Evolutionary conservation across 1,140 invertebrate species (phyloP).

Genomic region (Cherax quadricarinatus): DNA sequence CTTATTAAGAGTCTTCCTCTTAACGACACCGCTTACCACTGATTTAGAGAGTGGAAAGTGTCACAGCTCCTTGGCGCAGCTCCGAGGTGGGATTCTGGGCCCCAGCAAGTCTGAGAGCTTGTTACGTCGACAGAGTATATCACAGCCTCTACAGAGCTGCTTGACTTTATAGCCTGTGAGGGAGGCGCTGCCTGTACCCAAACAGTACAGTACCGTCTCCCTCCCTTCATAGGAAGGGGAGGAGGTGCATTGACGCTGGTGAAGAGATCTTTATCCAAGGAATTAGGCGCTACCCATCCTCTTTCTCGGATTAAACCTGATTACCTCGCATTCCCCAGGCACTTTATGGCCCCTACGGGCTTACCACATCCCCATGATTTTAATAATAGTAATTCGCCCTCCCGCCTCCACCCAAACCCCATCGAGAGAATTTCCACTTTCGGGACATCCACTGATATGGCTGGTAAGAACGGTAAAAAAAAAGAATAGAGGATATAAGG

Average conservation of each 20-base stretch:
- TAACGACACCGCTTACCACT: not conserved
- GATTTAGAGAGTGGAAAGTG: not conserved
- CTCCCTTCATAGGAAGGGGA: not conserved
- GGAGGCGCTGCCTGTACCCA: not conserved
- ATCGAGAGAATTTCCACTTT: not conserved
- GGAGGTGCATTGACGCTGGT: not conserved
- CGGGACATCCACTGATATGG: not conserved
- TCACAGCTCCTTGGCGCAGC: not conserved
- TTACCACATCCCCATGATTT: no score
- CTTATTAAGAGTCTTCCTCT: not conserved
- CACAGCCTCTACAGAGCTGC: not conserved
- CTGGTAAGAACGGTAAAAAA: not conserved
- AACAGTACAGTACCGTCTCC: not conserved
- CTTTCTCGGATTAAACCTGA: no score
- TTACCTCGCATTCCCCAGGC: no score
- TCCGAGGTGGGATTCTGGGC: not conserved
- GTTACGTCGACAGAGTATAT: not conserved
- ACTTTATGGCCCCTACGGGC: no score
- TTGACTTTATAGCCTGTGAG: slow-evolving; percentile 7
- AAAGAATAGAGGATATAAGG: not conserved
- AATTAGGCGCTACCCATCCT: no score
- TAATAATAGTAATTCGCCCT: not conserved
- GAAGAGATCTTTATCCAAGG: not conserved
- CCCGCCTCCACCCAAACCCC: not conserved
- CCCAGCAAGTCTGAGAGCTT: not conserved